Base-by-base conservation (phyloP, 2,113 vertebrate species). In the Mus musculus region DNA sequence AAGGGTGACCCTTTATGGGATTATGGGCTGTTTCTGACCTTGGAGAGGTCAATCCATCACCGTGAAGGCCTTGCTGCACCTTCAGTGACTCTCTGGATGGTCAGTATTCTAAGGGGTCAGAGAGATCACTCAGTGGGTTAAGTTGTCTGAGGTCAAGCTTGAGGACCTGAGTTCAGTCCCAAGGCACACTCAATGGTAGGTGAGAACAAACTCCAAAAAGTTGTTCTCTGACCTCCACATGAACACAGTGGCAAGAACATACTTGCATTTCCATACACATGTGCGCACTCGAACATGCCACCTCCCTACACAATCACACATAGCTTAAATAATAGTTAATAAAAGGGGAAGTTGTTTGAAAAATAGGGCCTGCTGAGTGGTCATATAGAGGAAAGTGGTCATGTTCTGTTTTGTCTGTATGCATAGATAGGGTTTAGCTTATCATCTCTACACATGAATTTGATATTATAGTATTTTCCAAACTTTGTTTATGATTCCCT, bases 311-410 rank as follows among this genome's bases (percentile, higher is more conserved):
- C 3, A 63, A 8, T 26, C 61, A 20, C 78, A 61, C 36, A 81
- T 9, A 24, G 2, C 19, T 3, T 36, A 8, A 42, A 39, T 59
- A 84, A 63, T 84, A 84, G 63, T 42, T 42, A 84, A 20, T 91
- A 91, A 91, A 13, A 46, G 6, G 9, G 14, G 90, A 84, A 85
- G 86, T 93, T 73, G 42, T 96, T 96, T 95, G 49, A 73, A 77
- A 84, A 88, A 78, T 52, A 10, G 49, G 46, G 49, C 12, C n/a
- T 90, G 17, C 75, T 88, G 4, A 90, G 39, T 81, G 46, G 14
- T 76, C 52, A 54, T 61, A 20, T 49, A 85, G 54, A 89, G 20
- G 75, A 89, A 71, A 2, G 17, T 30, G 36, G 8, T 82, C 17
- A 26, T 96, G 13, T 80, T 22, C 42, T 59, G 33, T 91, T 24